phyloP scores from a whole-genome alignment of 2,113 vertebrate species.

The Mobula birostris region DNA sequence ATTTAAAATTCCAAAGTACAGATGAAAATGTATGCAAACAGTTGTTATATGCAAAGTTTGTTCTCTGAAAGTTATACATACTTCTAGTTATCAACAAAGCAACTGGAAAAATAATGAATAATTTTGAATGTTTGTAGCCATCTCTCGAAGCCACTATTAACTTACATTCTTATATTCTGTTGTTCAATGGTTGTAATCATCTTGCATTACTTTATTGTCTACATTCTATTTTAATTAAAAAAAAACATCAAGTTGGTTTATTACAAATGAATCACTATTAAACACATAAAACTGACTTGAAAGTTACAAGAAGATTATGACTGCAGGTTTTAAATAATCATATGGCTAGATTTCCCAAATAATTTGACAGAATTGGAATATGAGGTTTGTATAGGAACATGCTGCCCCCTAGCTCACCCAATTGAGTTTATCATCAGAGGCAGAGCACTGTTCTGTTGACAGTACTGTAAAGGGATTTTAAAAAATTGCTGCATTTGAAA shows the following conservation, averaged over 20 bases:
- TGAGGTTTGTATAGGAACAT: not conserved
- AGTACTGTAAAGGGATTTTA: not conserved
- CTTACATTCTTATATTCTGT: not conserved
- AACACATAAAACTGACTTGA: not conserved
- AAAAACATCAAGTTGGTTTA: not conserved
- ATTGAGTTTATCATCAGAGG: not conserved
- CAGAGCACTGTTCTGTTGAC: not conserved
- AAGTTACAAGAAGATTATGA: not conserved
- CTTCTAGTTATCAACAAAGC: not conserved
- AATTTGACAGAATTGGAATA: not conserved
- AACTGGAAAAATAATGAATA: not conserved
- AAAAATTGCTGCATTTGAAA: not conserved
- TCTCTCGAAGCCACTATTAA: too few species aligned
- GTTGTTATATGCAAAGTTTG: not conserved
- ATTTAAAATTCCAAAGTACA: not conserved
- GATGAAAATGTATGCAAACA: not conserved
- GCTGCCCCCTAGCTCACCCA: not conserved
- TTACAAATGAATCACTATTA: not conserved
- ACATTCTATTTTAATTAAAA: not conserved
- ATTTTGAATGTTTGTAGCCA: not conserved
- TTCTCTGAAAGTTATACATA: not conserved
- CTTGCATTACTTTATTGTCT: not conserved
- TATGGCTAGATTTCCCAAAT: not conserved
- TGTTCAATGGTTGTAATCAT: not conserved
- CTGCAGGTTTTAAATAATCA: not conserved